Conservation (phyloP, 2,797 vertebrate species). For the Alosa sapidissima region DNA sequence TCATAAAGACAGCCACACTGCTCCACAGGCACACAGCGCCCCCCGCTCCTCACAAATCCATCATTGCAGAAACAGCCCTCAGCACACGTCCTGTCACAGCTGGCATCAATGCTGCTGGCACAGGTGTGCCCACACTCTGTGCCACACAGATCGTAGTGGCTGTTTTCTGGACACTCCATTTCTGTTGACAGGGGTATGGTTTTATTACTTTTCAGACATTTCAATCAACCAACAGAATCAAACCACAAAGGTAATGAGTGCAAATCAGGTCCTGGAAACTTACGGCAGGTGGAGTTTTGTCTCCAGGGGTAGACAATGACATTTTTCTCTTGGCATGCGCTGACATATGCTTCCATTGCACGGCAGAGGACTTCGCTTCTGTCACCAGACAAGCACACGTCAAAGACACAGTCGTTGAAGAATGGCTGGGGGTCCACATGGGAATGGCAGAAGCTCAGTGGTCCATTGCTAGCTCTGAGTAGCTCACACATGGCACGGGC, state of each 20-base stretch:
- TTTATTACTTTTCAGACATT: neutral
- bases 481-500: conserved; percentile 63
- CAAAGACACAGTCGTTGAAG: conserved; percentile 76
- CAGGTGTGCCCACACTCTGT: conserved; percentile 66
- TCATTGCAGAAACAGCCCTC: conserved; percentile 73
- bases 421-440: conserved; percentile 64
- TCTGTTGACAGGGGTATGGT: conserved; percentile 42
- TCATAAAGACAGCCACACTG: conserved; percentile 65
- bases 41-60: conserved; percentile 62
- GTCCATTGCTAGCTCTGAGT: conserved; percentile 63
- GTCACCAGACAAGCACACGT: conserved; percentile 63
- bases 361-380: conserved; percentile 62
- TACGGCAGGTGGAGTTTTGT: conserved; percentile 72
- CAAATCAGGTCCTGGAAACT: conserved; percentile 50
- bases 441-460: conserved; percentile 70
- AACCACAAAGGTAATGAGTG: neutral
- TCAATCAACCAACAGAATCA: neutral
- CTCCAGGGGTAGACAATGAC: conserved; percentile 73
- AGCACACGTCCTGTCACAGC: conserved; percentile 60
- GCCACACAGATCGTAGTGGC: conserved; percentile 74
- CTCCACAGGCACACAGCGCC: conserved; percentile 60
- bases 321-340: conserved; percentile 74
- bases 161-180: conserved; percentile 60
- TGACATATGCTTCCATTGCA: conserved; percentile 66
- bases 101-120: conserved; percentile 55